Conservation (phyloP, 2,113 vertebrate genomes). For the Poeciliopsis prolifica region DNA sequence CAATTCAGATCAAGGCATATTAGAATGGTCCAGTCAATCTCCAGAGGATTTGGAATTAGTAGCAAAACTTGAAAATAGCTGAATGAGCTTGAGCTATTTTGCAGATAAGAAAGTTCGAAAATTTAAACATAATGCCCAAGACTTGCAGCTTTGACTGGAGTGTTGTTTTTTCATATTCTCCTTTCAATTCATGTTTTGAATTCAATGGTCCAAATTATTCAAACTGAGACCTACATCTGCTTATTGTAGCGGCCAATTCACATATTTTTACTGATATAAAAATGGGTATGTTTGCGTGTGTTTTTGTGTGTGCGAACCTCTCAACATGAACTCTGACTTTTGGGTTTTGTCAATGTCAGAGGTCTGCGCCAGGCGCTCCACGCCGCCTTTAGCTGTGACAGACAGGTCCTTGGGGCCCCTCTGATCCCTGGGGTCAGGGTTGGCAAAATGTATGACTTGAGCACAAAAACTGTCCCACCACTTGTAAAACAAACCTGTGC, state of each 20-base stretch:
- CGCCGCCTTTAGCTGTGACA: constrained; percentile 60
- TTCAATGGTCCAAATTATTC: background rate
- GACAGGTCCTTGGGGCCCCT: constrained; percentile 63
- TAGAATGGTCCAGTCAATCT: too few relatives aligned
- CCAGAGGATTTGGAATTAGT: too few relatives aligned
- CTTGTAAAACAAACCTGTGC: constrained; percentile 56
- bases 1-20: too few relatives aligned
- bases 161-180: background rate
- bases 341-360: constrained; percentile 73
- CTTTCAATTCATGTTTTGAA: background rate
- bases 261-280: background rate
- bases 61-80: too few relatives aligned
- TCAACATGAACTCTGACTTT: constrained; percentile 58
- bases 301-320: constrained; percentile 19
- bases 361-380: constrained; percentile 68
- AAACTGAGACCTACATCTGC: background rate
- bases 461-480: constrained; percentile 53
- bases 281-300: background rate
- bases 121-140: background rate
- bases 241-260: background rate
- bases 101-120: background rate
- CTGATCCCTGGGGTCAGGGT: constrained; percentile 53
- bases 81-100: background rate
- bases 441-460: constrained; percentile 58
- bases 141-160: too few relatives aligned